phyloP scores from a whole-genome alignment of 2,797 vertebrate genomes.

The Cossypha polioptera region DNA sequence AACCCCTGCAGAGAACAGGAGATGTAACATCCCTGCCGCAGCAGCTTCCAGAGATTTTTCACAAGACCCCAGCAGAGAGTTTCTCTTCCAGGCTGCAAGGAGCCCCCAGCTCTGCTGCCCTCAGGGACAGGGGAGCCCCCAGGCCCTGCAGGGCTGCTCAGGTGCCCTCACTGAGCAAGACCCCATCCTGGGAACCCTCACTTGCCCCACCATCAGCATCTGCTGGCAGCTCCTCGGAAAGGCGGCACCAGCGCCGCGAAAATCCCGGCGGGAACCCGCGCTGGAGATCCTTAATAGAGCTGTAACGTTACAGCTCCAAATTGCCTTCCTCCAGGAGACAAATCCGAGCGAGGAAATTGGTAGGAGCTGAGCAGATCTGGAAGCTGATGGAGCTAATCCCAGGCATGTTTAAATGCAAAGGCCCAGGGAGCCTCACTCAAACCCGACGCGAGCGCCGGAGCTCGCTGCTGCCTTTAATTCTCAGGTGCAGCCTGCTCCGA shows the following conservation, averaged over 20 bases:
- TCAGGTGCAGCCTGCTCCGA: not conserved
- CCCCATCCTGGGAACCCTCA: not conserved
- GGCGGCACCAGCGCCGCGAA: not conserved
- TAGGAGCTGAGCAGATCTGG: not conserved
- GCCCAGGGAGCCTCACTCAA: not conserved
- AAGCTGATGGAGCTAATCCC: constrained; percentile 40
- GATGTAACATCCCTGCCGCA: not conserved
- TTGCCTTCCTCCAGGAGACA: constrained; percentile 16
- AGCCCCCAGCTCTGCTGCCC: not conserved
- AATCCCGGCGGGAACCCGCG: not conserved
- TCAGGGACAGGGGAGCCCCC: rapidly evolving
- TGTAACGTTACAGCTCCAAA: constrained; percentile 11
- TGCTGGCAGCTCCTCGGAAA: not conserved
- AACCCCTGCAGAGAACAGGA: not conserved
- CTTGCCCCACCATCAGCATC: not conserved
- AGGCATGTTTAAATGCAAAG: constrained; percentile 21
- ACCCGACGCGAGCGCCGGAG: rapidly evolving
- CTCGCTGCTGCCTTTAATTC: not conserved
- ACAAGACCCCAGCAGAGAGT: rapidly evolving
- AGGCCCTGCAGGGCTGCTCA: not conserved
- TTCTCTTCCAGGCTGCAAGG: not conserved
- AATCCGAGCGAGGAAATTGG: constrained; percentile 6
- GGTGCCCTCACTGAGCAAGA: rapidly evolving
- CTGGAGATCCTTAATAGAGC: constrained; percentile 15
- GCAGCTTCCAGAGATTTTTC: not conserved